Conservation (phyloP, 2,888 invertebrate genomes). For the Xylota sylvarum region DNA sequence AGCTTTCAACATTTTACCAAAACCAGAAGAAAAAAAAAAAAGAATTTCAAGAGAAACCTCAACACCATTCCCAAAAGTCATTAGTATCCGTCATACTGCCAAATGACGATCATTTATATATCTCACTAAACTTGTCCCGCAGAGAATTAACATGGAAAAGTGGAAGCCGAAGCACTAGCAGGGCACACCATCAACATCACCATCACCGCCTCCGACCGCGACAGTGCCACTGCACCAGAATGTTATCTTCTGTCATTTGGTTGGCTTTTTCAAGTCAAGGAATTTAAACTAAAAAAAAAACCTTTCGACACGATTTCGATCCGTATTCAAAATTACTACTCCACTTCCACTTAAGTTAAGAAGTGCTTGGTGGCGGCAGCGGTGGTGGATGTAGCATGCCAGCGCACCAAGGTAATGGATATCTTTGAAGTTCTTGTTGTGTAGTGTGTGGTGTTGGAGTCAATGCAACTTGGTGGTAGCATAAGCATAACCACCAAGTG, state of each 20-base stretch:
- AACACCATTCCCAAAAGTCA: conserved; percentile 64
- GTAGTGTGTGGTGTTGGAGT: conserved; percentile 5
- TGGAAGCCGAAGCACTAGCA: conserved; percentile 43
- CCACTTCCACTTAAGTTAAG: conserved; percentile 55
- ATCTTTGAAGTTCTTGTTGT: conserved; percentile 43
- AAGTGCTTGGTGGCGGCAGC: conserved; percentile 7
- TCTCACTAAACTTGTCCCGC: conserved; percentile 72
- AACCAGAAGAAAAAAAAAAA: conserved; percentile 11
- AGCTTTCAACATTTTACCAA: conserved; percentile 46
- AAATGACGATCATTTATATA: conserved; percentile 75
- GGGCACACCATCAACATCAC: conserved; percentile 23
- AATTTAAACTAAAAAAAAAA: conserved; percentile 48
- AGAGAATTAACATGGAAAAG: conserved; percentile 68
- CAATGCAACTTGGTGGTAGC: conserved; percentile 27
- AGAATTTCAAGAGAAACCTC: no score
- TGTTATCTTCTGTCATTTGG: conserved; percentile 72
- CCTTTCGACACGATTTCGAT: conserved; percentile 75
- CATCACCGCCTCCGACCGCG: conserved; percentile 2
- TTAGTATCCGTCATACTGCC: conserved; percentile 73
- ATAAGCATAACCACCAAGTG: background rate
- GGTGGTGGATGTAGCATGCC: conserved; percentile 21
- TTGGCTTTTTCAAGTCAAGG: conserved; percentile 57
- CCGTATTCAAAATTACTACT: conserved; percentile 69
- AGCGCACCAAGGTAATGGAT: conserved; percentile 57
- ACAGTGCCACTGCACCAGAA: conserved; percentile 52